Evolutionary conservation across 2,113 vertebrate genomes (phyloP).

Genomic region (Onychostoma macrolepis): DNA sequence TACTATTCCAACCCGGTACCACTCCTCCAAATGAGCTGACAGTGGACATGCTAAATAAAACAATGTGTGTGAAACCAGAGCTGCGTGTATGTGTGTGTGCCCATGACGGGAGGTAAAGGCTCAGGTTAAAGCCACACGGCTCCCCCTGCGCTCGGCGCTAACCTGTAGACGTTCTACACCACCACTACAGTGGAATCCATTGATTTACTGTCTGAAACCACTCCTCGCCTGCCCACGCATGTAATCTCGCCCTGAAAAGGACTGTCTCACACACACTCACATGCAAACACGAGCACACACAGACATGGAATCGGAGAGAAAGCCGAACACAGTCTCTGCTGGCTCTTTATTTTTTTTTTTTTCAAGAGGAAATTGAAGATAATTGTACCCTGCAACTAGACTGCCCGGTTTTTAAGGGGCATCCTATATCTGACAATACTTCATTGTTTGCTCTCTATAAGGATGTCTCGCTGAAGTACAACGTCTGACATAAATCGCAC

Average conservation of each 20-base stretch:
- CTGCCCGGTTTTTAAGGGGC: constrained; percentile 30
- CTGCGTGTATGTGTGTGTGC: constrained; percentile 11
- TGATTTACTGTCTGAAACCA: constrained; percentile 50
- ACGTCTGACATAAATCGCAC: constrained; percentile 11
- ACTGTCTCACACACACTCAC: constrained; percentile 32
- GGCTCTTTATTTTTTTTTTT: background rate
- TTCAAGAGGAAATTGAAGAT: constrained; percentile 38
- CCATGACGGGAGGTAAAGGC: constrained; percentile 17
- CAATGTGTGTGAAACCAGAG: constrained; percentile 48
- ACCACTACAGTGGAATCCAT: constrained; percentile 37
- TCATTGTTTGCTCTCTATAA: constrained; percentile 34
- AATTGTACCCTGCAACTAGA: constrained; percentile 38
- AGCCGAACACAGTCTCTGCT: constrained; percentile 18
- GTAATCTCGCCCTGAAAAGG: constrained; percentile 36
- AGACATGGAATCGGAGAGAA: constrained; percentile 23
- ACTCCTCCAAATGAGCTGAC: constrained; percentile 48
- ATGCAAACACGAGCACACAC: constrained; percentile 33
- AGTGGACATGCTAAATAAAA: constrained; percentile 51
- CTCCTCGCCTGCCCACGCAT: constrained; percentile 40
- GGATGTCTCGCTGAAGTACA: background rate
- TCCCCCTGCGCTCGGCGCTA: constrained; percentile 29
- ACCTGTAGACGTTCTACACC: constrained; percentile 37
- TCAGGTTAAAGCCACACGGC: constrained; percentile 30
- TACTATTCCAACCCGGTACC: constrained; percentile 34
- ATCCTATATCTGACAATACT: constrained; percentile 35